Evolutionary conservation across 2,113 vertebrate species (phyloP), one percentile per base, ranked within the genome.

Genomic region (Marmota flaviventris): DNA sequence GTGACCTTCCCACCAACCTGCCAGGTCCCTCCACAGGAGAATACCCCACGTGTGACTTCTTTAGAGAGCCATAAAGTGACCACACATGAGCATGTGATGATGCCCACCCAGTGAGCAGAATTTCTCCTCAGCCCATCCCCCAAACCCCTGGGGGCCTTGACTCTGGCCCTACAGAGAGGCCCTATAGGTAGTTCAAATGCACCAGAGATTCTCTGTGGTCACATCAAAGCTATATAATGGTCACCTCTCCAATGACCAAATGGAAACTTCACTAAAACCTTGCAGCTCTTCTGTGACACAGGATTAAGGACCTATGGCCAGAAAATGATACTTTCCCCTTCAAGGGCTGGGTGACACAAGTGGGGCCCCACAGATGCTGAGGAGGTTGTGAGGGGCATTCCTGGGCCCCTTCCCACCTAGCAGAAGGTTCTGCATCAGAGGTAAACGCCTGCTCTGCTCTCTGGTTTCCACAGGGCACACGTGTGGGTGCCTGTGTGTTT

Each of bases 321-420:
- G 72, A 82, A 56, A 51, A 53, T 75, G 67, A 4, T 7, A 1
- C 20, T 91, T 87, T 34, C 11, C 69, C 32, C 1, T 2, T 34
- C 37, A 5, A 5, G 20, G 42, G 13, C 6, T 89, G 11, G 53
- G 27, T 8, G 69, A 51, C 24, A 24, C 56, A 24, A 8, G 1
- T 13, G 11, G 42, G 58, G 25, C 20, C 37, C 34, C 11, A 0
- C 10, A 45, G 70, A 56, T 51, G 8, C 42, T 12, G 32, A 83
- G 34, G 32, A 48, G 8, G 9, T 5, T 56, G 0, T 0, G 0
- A 0, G 0, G 39, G 45, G n/a, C 17, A 0, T 16, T 42, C 37
- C 39, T 10, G 45, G 83, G 48, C 6, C 48, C 73, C 65, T 51
- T 11, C 20, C 32, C n/a, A 4, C 16, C 53, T 25, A 5, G 37